Percentiles rank a stretch among this genome's conserved stretches.
phyloP scores from a whole-genome alignment of 2,888 invertebrate species.

The Agonopterix alstromeriana region DNA sequence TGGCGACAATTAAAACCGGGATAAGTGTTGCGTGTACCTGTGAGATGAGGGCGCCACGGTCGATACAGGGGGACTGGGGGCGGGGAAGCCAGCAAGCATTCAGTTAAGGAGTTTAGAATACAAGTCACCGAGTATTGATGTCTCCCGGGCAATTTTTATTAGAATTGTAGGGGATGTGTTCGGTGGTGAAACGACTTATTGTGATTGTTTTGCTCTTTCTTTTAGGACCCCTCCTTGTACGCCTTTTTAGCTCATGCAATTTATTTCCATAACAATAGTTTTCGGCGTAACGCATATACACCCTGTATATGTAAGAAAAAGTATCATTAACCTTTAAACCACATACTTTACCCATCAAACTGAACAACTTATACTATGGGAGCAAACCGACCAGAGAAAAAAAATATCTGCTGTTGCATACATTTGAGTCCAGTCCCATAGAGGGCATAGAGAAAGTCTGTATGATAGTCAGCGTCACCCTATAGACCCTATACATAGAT shows the following conservation, averaged over 20 bases:
- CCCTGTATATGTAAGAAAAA: too few species aligned
- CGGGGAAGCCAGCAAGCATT: conserved; percentile 42
- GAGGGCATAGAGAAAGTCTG: too few species aligned
- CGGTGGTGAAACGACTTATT: conserved; percentile 17
- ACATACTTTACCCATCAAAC: too few species aligned
- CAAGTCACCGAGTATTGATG: conserved; percentile 64
- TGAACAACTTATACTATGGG: too few species aligned
- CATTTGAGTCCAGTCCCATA: too few species aligned
- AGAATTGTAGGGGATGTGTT: conserved; percentile 20
- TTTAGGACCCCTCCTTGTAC: conserved; percentile 7
- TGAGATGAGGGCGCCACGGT: conserved; percentile 71
- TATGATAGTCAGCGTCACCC: too few species aligned
- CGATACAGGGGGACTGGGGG: conserved; percentile 54
- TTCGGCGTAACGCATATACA: too few species aligned
- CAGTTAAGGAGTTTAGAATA: conserved; percentile 70
- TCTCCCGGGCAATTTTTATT: conserved; percentile 44
- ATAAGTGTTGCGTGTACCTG: conserved; percentile 66
- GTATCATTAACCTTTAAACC: too few species aligned
- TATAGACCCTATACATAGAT: too few species aligned
- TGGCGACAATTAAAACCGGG: conserved; percentile 75
- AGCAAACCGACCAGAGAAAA: too few species aligned
- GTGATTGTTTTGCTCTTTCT: conserved; percentile 14
- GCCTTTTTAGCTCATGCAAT: conserved; percentile 5
- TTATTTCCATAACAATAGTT: too few species aligned
- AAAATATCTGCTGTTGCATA: too few species aligned